Evolutionary conservation across 2,797 vertebrate genomes (phyloP), one percentile per base, ranked within the genome.

Genomic region (Tapirus indicus): DNA sequence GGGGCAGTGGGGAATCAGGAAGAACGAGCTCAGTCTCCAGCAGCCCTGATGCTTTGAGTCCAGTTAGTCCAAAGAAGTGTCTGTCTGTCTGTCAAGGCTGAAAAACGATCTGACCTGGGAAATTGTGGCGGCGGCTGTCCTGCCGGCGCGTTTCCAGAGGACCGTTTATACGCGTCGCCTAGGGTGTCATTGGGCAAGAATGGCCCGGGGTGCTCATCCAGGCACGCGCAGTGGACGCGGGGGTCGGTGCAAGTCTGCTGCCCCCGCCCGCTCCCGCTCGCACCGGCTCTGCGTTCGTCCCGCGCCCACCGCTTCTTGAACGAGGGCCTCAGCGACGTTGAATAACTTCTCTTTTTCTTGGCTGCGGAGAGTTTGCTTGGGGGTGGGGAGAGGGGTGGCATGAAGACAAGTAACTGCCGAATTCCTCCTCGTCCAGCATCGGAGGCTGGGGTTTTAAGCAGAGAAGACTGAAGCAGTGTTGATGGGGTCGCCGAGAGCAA

Each of bases 381-480:
- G 44, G 69, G 44, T 21, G 27, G 29, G 79, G 71, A 75, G 25
- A 47, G 49, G 60, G 41, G 68, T 32, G 83, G 58, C 9, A 41
- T 27, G 75, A 72, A n/a, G 29, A 41, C 62, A 68, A 60, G 47
- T 38, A 17, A 69, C 58, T 89, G 78, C 27, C 78, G 14, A 41
- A 79, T 86, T 96, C 78, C 49, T 98, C 38, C 13, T 79, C 66
- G 18, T 66, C 49, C 69, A 41, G 66, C 56, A 44, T 92, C 94
- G 88, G 49, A 96, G 83, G 49, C 75, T 38, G 12, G 18, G 69
- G 23, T n/a, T 66, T 68, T 75, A 41, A 49, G 52, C 62, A 41
- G 68, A 68, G 68, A 49, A 18, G 60, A 49, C 47, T 47, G 32
- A 60, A 44, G 56, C 41, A 44, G 32, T 20, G 58, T 74, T 91